Conservation (phyloP, 2,797 vertebrate species). For the Pantherophis alleghaniensis region DNA sequence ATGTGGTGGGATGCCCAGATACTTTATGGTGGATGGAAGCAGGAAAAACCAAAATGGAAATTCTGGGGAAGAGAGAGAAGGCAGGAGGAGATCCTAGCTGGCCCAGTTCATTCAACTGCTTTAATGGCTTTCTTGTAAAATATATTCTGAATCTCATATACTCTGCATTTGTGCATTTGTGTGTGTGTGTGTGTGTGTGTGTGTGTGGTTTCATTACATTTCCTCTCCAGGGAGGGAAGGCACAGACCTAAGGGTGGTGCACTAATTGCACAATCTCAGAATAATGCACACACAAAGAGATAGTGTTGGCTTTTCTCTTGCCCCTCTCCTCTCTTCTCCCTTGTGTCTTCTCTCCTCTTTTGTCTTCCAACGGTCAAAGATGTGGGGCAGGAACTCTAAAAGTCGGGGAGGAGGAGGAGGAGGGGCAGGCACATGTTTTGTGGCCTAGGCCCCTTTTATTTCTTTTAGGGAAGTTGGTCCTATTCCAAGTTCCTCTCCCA, state of each 20-base stretch:
- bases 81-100: not conserved
- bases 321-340: too few species aligned
- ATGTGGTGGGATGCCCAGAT: not conserved
- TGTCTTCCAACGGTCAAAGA: slow-evolving; percentile 68
- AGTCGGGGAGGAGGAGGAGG: not conserved
- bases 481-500: slow-evolving; percentile 78
- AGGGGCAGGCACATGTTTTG: slow-evolving; percentile 44
- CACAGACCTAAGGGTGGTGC: not conserved
- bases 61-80: not conserved
- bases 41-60: not conserved
- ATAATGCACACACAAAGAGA: not conserved
- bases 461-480: slow-evolving; percentile 83
- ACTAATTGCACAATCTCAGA: slow-evolving; percentile 64
- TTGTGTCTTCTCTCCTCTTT: not conserved
- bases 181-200: not conserved
- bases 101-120: fast-evolving
- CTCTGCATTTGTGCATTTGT: not conserved
- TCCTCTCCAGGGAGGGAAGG: not conserved
- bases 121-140: slow-evolving; percentile 7
- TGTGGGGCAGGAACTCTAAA: slow-evolving; percentile 14
- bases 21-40: not conserved
- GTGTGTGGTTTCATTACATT: slow-evolving; percentile 43
- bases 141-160: not conserved
- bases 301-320: not conserved
- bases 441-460: slow-evolving; percentile 77